Conservation (phyloP, 2,888 invertebrate species). For the Caenorhabditis sp. region DNA sequence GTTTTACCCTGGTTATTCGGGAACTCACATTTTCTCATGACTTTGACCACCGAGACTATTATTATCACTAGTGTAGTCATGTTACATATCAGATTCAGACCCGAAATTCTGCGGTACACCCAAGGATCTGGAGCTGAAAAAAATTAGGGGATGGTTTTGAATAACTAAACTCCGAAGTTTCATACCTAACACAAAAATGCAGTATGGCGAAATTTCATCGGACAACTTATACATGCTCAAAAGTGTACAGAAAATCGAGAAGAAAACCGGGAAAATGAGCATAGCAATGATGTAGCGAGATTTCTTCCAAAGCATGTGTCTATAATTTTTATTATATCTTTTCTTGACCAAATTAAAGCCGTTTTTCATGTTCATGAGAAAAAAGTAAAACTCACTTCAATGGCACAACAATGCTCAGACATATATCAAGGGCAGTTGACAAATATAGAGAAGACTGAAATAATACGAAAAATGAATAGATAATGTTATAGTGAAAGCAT, state of each 20-base stretch:
- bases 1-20: background rate
- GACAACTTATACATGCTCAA: slow-evolving; percentile 23
- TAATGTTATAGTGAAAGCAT: slow-evolving; percentile 36
- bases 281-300: slow-evolving; percentile 20
- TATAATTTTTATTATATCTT: slow-evolving; percentile 1
- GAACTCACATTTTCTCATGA: slow-evolving; percentile 25
- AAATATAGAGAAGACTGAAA: slow-evolving; percentile 32
- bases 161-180: background rate
- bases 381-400: slow-evolving; percentile 34
- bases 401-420: slow-evolving; percentile 29
- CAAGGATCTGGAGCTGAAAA: slow-evolving; percentile 30
- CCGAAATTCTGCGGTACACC: slow-evolving; percentile 27
- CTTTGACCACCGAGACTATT: slow-evolving; percentile 17
- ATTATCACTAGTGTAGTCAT: slow-evolving; percentile 22
- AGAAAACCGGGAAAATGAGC: slow-evolving; percentile 21
- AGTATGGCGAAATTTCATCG: slow-evolving; percentile 34
- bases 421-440: slow-evolving; percentile 23
- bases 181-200: slow-evolving; percentile 34
- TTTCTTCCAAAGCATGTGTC: slow-evolving; percentile 43
- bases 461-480: slow-evolving; percentile 21
- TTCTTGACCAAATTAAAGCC: background rate
- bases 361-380: too few species aligned
- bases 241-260: slow-evolving; percentile 13
- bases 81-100: slow-evolving; percentile 18
- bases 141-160: slow-evolving; percentile 8